Base-by-base conservation (phyloP, 1,140 invertebrate species). In the Leptinotarsa lineolata region DNA sequence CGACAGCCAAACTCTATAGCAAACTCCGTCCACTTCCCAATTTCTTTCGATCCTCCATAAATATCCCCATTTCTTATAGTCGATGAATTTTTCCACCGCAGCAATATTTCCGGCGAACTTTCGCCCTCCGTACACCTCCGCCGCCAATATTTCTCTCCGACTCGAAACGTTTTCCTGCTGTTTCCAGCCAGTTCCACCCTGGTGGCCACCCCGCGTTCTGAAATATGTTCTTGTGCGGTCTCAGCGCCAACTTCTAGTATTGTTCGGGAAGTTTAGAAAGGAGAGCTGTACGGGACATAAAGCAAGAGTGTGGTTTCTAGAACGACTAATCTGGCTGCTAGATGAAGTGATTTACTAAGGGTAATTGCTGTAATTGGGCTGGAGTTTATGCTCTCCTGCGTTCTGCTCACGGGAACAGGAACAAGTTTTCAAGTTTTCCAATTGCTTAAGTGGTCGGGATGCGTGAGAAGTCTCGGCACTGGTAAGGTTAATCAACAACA, bases 351-450 rank as follows among this genome's bases (percentile, higher is more conserved):
- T 73, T 73, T 68, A 73, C 66, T 67, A 73, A 73, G 48, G 63
- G 72, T 74, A 74, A 74, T 70, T 74, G 73, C 60, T 65, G 73
- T 74, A 74, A 74, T 74, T 74, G 73, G 68, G 20, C 68, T 39
- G 67, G 39, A 74, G 73, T 74, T 74, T 45, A 70, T 30, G 64
- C 39, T 74, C 70, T 74, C 67, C 60, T 30, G 73, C 69, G 58
- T 54, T 30, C 58, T 66, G 67, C 48, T 54, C n/a, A 54, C 48
- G 48, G 48, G 48, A 54, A 16, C 15, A 15, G 48, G n/a, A 54
- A 18, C 15, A 54, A 54, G 30, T 39, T 39, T 39, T 39, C 48
- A 54, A 54, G 48, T 54, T 54, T 54, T 54, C 48, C 48, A 54
- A n/a, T 54, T 54, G 48, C 48, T 18, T 54, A 54, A n/a, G 48